Evolutionary conservation across 1,140 invertebrate genomes (phyloP).

Genomic region (Panagrolaimus sp.): DNA sequence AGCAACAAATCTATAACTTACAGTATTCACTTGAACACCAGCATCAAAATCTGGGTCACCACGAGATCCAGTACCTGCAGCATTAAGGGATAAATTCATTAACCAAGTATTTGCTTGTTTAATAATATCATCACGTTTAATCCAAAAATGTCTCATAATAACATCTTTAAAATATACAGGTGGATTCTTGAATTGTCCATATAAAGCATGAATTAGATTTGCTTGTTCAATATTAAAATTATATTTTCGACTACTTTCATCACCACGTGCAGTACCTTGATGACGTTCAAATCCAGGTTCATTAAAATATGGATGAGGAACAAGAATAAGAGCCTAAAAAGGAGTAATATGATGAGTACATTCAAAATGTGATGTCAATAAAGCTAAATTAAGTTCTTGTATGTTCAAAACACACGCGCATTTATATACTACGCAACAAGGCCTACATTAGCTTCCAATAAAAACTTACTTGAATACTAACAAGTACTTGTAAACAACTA

Average conservation of each 20-base stretch:
- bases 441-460: not conserved
- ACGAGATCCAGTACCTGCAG: not conserved
- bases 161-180: conserved; percentile 64
- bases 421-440: not conserved
- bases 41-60: not conserved
- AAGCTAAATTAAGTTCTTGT: too few species aligned
- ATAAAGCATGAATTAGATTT: conserved; percentile 88
- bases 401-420: not conserved
- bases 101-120: conserved; percentile 83
- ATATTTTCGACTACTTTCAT: conserved; percentile 69
- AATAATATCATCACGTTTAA: conserved; percentile 83
- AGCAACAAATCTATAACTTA: not conserved
- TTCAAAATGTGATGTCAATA: too few species aligned
- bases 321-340: conserved; percentile 73
- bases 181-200: conserved; percentile 67
- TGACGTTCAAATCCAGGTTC: conserved; percentile 84
- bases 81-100: conserved; percentile 63
- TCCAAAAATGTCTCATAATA: conserved; percentile 86
- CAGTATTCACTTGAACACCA: not conserved
- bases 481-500: conserved; percentile 77
- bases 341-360: not conserved
- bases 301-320: conserved; percentile 94
- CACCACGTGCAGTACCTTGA: conserved; percentile 51
- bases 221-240: conserved; percentile 92
- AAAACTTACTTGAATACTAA: conserved; percentile 73